phyloP scores from a whole-genome alignment of 92 coral and sea anemone species.

The Micromussa lordhowensis region DNA sequence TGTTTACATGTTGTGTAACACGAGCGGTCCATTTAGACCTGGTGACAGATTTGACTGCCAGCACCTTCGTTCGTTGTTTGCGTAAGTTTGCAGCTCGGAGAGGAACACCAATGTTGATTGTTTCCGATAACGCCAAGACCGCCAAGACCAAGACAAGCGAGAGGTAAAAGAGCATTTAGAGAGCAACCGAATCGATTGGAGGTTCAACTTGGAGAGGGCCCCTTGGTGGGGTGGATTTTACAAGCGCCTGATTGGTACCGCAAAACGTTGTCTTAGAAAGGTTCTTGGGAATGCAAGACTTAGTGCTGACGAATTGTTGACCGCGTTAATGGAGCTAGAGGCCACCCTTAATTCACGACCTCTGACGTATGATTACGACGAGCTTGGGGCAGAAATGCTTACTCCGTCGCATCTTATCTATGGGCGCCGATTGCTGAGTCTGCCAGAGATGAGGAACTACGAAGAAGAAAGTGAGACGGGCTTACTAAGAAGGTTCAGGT shows the following conservation, averaged over 20 bases:
- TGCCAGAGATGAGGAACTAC: not conserved
- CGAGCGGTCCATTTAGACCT: constrained; percentile 39
- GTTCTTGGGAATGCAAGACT: constrained; percentile 28
- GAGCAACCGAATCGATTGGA: constrained; percentile 35
- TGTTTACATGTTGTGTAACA: constrained; percentile 47
- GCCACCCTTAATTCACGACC: constrained; percentile 29
- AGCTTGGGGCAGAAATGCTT: constrained; percentile 43
- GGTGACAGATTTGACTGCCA: constrained; percentile 22
- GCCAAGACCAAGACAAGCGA: constrained; percentile 29
- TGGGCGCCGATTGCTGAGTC: constrained; percentile 31
- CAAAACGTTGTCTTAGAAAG: constrained; percentile 28
- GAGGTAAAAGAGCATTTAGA: constrained; percentile 42
- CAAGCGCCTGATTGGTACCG: constrained; percentile 19
- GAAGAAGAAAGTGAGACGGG: constrained; percentile 23
- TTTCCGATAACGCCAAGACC: constrained; percentile 43
- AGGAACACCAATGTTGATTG: constrained; percentile 18
- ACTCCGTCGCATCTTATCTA: constrained; percentile 42
- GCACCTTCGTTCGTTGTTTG: constrained; percentile 34
- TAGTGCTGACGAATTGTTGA: constrained; percentile 13
- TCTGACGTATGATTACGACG: constrained; percentile 37
- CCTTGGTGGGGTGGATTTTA: constrained; percentile 64
- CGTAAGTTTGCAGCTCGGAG: constrained; percentile 33
- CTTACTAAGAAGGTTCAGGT: constrained; percentile 24
- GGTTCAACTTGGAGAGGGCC: constrained; percentile 35
- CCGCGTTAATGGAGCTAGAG: constrained; percentile 21